Base-by-base conservation (phyloP, 2,888 invertebrate genomes). In the Ernsta delagoae region DNA sequence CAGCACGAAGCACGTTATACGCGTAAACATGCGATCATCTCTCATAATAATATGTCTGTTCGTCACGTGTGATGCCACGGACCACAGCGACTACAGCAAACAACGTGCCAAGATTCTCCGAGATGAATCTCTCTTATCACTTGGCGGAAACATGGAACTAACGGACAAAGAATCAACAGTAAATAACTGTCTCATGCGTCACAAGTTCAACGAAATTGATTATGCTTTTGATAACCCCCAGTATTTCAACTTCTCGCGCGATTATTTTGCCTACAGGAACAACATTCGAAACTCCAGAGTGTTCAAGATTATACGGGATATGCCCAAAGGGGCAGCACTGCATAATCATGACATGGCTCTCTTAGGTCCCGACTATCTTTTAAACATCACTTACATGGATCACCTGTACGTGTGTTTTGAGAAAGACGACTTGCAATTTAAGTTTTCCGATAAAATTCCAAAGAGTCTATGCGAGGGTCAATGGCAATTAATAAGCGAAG, bases 311-410 rank as follows among this genome's bases (percentile, higher is more conserved):
- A 94, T 97, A 9, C 90, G 94, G 71, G 85, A 85, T 45, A 94
- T 97, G 93, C 97, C 97, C 0, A 97, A 97, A 87, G 97, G 96
- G 4, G 96, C 94, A 0, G 95, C 95, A 0, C 83, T 97, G 11
- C 97, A 97, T 80, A 91, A 95, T 0, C 97, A 97, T 78, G 95
- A 96, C 73, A 94, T 95, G 70, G 95, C 95, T 0, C 85, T 96
- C 0, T 91, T 94, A 24, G 95, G 95, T 5, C 89, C 94, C 0
- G 95, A 96, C 72, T 96, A 94, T 73, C 75, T 96, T 0, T 79
- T 96, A 50, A 94, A 95, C 54, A 77, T 96, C 39, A 96, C 96
- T 0, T 95, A 95, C 74, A 89, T 92, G 71, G 93, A 94, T 0
- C 78, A 96, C 79, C 83, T 96, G 0, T 95, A 95, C 75, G 89